Base-by-base conservation (phyloP, 1,140 invertebrate species). In the Ceratina australensis region DNA sequence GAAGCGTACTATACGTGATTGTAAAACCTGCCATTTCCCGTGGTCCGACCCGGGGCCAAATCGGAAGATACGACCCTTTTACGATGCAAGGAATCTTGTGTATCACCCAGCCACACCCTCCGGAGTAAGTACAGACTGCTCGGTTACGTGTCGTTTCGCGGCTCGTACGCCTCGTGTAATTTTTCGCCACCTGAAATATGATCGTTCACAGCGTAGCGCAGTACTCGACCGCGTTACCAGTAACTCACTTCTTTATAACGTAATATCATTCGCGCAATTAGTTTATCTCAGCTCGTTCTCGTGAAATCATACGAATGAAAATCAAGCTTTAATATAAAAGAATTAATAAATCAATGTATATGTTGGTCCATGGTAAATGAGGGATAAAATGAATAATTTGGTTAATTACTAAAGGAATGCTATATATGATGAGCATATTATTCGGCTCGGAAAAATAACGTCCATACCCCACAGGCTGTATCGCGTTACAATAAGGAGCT, bases 61-160 rank as follows among this genome's bases (percentile, higher is more conserved):
- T 84, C 82, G 72, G 28, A 60, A 79, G 68, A 81, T 84, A 81
- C 83, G 82, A 76, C 66, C 8, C 67, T 85, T 85, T 85, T 85
- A 85, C 83, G 83, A 72, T 56, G 42, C 72, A 57, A 84, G 75
- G 60, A 82, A 73, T 69, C 75, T 72, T 49, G 50, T 18, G 71
- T 71, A 65, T 52, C 64, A 72, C 20, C 49, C 4, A 16, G 33
- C 13, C n/a, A 4, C 52, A 28, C 22, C 64, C 42, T 42, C 33
- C 12, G 47, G 47, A 8, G 12, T 42, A 52, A 52, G 56, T 50
- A 69, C 20, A 15, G 26, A 47, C 42, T 42, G 33, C 33, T n/a
- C 18, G 61, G 61, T 60, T 66, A 54, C 56, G 49, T 33, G 52
- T 22, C 47, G 67, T 72, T 78, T 63, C 79, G 56, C 78, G 50